Percentiles rank a stretch among this genome's conserved stretches.
These are phyloP conservation scores for Arvicanthis niloticus DNA, from an alignment of 2,113 vertebrate genomes.

Conservation along the genomic window DNA sequence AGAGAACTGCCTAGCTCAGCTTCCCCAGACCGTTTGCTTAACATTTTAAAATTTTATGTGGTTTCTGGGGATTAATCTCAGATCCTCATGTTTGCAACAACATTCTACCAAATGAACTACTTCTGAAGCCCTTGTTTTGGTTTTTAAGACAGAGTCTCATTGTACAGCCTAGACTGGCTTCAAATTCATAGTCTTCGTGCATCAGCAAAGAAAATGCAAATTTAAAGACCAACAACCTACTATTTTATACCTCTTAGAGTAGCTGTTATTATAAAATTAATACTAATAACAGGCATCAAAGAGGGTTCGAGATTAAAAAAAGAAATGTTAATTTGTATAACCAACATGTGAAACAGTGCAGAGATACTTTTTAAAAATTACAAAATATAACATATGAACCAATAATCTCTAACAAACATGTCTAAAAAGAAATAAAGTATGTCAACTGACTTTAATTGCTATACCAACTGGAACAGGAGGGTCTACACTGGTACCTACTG, in stretches of 20 bases:
- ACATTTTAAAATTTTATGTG: not conserved
- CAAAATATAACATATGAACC: not conserved
- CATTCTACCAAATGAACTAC: not conserved
- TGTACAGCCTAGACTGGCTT: not conserved
- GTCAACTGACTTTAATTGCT: constrained; percentile 71
- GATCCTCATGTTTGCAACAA: not conserved
- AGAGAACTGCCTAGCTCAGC: not conserved
- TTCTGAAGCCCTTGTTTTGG: not conserved
- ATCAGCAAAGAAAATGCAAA: not conserved
- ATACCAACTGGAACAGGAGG: constrained; percentile 83
- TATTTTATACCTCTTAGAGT: not conserved
- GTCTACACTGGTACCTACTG: constrained; percentile 73
- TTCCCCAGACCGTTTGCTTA: not conserved
- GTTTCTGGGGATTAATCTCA: not conserved
- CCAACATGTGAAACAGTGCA: not conserved
- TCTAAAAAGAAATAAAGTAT: not conserved
- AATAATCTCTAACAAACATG: not conserved
- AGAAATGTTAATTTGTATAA: not conserved
- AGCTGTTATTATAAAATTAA: constrained; percentile 13
- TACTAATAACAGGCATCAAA: not conserved
- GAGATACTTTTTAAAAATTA: not conserved
- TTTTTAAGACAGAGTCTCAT: not conserved
- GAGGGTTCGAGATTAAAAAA: not conserved
- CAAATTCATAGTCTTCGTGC: not conserved
- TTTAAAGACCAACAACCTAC: not conserved